These are phyloP conservation scores for Hybognathus amarus DNA, from an alignment of 2,797 vertebrate genomes.

Conservation along the genomic window DNA sequence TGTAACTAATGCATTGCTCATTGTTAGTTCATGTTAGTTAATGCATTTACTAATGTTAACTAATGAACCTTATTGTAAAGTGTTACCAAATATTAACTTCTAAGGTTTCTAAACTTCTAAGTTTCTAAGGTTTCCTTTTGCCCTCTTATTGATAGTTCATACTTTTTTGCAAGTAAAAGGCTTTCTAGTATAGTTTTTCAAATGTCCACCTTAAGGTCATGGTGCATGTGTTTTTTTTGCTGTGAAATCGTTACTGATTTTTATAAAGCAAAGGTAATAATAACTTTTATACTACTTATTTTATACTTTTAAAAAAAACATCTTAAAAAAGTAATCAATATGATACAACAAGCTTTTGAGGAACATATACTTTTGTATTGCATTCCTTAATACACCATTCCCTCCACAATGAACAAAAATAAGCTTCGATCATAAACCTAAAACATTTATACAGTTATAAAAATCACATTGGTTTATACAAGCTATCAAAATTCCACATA, in stretches of 20 bases:
- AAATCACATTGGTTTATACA: background rate
- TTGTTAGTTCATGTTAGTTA: too few species aligned
- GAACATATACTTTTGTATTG: background rate
- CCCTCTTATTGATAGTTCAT: background rate
- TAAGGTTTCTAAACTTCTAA: too few species aligned
- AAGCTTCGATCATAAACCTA: background rate
- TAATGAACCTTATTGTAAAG: too few species aligned
- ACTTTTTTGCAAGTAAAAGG: background rate
- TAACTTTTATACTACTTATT: too few species aligned
- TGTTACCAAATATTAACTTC: too few species aligned
- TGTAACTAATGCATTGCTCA: too few species aligned
- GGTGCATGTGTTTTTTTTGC: background rate
- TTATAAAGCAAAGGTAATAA: background rate
- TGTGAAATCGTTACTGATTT: background rate
- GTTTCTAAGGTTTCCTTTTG: too few species aligned
- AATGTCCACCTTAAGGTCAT: background rate
- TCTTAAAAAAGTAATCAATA: background rate
- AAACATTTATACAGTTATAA: background rate
- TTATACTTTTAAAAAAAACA: too few species aligned
- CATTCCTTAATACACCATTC: too few species aligned
- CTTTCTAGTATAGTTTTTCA: background rate
- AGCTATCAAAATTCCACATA: background rate
- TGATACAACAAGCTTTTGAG: background rate
- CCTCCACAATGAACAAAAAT: background rate
- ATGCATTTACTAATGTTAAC: too few species aligned